Conservation (phyloP, 2,888 invertebrate species). For the Polydesmus complanatus region DNA sequence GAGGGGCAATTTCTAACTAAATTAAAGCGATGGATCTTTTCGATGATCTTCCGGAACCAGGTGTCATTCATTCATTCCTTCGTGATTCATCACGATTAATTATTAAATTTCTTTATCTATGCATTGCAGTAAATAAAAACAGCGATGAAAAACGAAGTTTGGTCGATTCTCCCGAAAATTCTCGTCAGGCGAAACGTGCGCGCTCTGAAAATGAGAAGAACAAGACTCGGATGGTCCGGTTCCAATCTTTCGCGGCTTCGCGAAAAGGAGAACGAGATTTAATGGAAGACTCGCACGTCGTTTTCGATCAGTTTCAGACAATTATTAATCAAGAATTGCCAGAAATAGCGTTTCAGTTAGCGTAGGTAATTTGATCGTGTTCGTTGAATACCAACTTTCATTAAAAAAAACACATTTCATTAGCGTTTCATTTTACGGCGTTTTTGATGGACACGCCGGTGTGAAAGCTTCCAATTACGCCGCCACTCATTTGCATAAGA, state of each 20-base stretch:
- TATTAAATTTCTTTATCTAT: neutral
- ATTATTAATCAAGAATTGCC: constrained; percentile 25
- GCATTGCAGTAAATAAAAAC: neutral
- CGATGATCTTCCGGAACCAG: constrained; percentile 21
- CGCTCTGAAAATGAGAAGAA: neutral
- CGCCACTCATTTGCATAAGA: constrained; percentile 31
- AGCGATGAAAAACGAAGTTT: neutral
- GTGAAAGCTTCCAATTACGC: constrained; percentile 34
- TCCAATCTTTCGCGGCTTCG: constrained; percentile 25
- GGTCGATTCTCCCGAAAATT: neutral
- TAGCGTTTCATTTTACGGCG: constrained; percentile 33
- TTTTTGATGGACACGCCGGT: constrained; percentile 40
- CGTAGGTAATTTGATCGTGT: constrained; percentile 18
- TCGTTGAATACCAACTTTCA: neutral
- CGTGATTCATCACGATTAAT: neutral
- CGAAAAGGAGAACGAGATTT: constrained; percentile 38
- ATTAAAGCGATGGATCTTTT: constrained; percentile 23
- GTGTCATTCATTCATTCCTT: constrained; percentile 14
- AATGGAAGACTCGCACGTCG: constrained; percentile 38
- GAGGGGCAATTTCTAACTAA: too few species aligned
- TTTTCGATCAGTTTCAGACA: constrained; percentile 29
- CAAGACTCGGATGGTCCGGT: neutral
- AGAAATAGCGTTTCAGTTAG: constrained; percentile 25
- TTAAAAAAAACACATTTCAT: constrained; percentile 24
- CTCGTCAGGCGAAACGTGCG: neutral